Conservation (phyloP, 2,113 vertebrate genomes). For the Myotis yumanensis region DNA sequence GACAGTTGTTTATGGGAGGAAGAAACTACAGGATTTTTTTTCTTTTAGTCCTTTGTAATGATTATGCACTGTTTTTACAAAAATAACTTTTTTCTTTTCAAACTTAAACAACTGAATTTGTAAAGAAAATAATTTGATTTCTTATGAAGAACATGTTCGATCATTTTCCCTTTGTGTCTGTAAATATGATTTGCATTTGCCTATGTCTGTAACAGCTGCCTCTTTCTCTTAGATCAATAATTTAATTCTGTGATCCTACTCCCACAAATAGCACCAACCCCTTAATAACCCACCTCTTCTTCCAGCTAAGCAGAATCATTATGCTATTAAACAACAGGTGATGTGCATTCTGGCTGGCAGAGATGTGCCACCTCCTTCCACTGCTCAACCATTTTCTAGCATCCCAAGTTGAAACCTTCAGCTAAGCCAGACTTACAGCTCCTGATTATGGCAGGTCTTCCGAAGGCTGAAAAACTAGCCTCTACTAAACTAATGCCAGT, state of each 20-base stretch:
- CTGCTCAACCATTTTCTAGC: conserved; percentile 74
- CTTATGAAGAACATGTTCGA: background rate
- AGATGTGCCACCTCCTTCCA: conserved; percentile 63
- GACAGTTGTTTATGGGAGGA: background rate
- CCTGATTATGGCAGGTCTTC: conserved; percentile 29
- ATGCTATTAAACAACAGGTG: conserved; percentile 77
- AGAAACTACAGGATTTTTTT: background rate
- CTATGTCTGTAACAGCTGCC: conserved; percentile 39
- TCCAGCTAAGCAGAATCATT: conserved; percentile 83
- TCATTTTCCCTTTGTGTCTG: conserved; percentile 37
- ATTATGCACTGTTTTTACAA: background rate
- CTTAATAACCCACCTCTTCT: conserved; percentile 88
- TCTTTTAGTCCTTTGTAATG: background rate
- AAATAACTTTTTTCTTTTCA: conserved; percentile 21
- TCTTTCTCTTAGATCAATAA: conserved; percentile 68
- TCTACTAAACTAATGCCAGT: conserved; percentile 49
- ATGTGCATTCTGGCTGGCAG: conserved; percentile 62
- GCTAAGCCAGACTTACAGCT: conserved; percentile 63
- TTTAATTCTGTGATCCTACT: conserved; percentile 84
- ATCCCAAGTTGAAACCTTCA: conserved; percentile 66
- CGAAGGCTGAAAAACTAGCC: conserved; percentile 53
- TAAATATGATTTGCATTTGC: conserved; percentile 26
- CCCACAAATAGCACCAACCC: conserved; percentile 84
- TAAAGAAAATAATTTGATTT: background rate
- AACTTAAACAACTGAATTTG: conserved; percentile 30